Evolutionary conservation across 2,797 vertebrate genomes (phyloP).

Genomic region (Cuniculus paca): DNA sequence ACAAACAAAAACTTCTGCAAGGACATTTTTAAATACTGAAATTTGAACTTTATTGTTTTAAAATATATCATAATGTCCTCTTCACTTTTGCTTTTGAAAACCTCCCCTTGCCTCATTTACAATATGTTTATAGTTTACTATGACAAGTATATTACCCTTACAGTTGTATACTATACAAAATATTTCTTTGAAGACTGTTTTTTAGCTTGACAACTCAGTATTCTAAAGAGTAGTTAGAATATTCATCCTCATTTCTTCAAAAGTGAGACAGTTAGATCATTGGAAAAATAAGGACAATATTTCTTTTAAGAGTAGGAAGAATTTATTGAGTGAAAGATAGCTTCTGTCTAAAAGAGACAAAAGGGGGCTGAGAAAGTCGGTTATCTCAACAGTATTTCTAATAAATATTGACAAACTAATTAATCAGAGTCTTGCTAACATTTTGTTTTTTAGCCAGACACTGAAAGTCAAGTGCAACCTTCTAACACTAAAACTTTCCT

Average conservation of each 20-base stretch:
- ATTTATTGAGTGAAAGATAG: too few relatives aligned
- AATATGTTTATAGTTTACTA: background rate
- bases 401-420: background rate
- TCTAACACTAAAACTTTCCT: background rate
- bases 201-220: background rate
- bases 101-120: background rate
- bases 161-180: background rate
- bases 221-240: background rate
- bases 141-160: background rate
- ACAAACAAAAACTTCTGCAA: background rate
- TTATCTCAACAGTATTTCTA: background rate
- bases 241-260: background rate
- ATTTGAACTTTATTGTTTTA: background rate
- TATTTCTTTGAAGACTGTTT: background rate
- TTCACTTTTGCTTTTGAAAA: background rate
- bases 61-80: background rate
- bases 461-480: background rate
- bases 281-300: background rate
- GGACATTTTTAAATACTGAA: background rate
- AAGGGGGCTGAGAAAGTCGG: background rate
- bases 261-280: background rate
- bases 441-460: background rate
- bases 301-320: too few relatives aligned
- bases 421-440: background rate
- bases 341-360: background rate